Base-by-base conservation (phyloP, 2,797 vertebrate genomes). In the Sebastes taczanowskii region DNA sequence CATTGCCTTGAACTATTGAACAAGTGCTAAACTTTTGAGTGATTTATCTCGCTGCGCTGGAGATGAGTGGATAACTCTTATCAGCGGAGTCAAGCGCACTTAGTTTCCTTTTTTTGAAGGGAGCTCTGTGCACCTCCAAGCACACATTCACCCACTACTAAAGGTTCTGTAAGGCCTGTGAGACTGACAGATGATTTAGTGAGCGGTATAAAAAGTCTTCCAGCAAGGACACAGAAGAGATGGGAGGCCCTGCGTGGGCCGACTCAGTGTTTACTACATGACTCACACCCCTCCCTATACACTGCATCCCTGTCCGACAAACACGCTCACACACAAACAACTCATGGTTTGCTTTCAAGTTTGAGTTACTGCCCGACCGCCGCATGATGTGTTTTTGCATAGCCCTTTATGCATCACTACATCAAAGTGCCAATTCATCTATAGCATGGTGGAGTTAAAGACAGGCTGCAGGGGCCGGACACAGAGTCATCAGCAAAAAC, bases 331-430 rank as follows among this genome's bases (percentile, higher is more conserved):
- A 74, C 66, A 83, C 86, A 82, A 81, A 86, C 74, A 84, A 76
- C 84, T 84, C 83, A 81, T 74, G 86, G 65, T 70, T 70, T 32
- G 68, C 82, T 85, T 91, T 89, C 69, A 78, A 83, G 70, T 49
- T 53, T 29, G 71, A 83, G 74, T 85, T 88, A 85, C 22, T 53
- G 83, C 61, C 71, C 68, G 29, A 86, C 88, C 71, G 11, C 77
- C 74, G 53, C 81, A 80, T n/a, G 80, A 53, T 74, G 66, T 16
- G 1, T 82, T 81, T 73, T 59, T 77, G 53, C 66, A 38, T 18
- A 11, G 56, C 6, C 56, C 56, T 87, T 86, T 64, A 70, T 92
- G 86, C 84, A 88, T 86, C 77, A 83, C 55, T 64, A 80, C 89
- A 80, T 91, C 83, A 87, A 90, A 88, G 83, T 46, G 52, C 16